Evolutionary conservation across 2,797 vertebrate species (phyloP).

Genomic region (Chromobotia macracanthus): DNA sequence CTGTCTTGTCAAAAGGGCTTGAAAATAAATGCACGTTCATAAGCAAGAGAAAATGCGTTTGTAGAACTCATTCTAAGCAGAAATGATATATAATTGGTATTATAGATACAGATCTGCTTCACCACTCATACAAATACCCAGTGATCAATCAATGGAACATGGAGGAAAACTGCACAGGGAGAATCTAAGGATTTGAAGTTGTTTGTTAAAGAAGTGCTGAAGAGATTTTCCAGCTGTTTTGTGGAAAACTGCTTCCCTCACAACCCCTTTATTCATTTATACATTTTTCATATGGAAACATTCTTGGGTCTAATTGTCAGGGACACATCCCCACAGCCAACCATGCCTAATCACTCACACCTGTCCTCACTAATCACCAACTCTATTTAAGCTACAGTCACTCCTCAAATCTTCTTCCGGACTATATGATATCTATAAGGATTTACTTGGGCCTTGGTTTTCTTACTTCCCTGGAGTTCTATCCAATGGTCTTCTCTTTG

Average conservation of each 20-base stretch:
- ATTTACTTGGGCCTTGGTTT: no score
- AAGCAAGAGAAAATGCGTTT: background rate
- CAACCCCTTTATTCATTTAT: constrained; percentile 53
- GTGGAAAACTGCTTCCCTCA: constrained; percentile 39
- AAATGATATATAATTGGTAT: background rate
- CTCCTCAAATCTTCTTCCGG: no score
- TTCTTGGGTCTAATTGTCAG: constrained; percentile 36
- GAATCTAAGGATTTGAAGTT: constrained; percentile 47
- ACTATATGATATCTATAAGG: no score
- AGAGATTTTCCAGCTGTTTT: constrained; percentile 61
- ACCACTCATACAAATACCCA: background rate
- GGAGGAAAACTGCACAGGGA: constrained; percentile 38
- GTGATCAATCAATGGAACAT: constrained; percentile 39
- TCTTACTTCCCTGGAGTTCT: no score
- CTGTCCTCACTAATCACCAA: no score
- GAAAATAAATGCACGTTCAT: background rate
- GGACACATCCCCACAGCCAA: no score
- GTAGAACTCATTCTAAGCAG: background rate
- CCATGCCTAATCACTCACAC: no score
- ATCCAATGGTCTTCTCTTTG: no score
- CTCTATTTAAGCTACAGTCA: no score
- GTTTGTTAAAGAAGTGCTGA: constrained; percentile 56
- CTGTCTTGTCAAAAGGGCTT: background rate
- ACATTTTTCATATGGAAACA: constrained; percentile 61
- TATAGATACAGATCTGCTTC: constrained; percentile 15